Conservation (phyloP, 2,888 invertebrate species). For the Athrips mouffetella region DNA sequence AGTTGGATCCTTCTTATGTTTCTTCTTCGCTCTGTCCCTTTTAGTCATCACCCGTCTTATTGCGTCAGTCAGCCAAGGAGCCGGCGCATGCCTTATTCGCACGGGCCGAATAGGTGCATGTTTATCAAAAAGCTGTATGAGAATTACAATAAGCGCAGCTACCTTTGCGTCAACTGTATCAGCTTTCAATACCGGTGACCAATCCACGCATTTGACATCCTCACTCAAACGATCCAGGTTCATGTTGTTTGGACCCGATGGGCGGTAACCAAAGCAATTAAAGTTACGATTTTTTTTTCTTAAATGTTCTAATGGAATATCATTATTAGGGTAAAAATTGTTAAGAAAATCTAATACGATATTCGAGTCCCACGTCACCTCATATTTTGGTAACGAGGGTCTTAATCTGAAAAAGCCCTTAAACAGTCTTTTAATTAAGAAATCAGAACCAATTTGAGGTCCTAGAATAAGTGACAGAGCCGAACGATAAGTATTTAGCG, state of each 20-base stretch:
- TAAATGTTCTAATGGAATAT: conserved; percentile 8
- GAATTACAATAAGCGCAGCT: too few relatives aligned
- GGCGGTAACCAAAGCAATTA: conserved; percentile 12
- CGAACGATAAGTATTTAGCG: conserved; percentile 11
- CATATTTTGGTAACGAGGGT: conserved; percentile 13
- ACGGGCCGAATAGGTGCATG: too few relatives aligned
- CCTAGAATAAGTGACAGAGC: conserved; percentile 9
- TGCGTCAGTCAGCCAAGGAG: too few relatives aligned
- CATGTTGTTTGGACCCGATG: conserved; percentile 14
- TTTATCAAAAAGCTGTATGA: too few relatives aligned
- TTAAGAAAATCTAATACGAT: conserved; percentile 7
- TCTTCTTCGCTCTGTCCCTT: too few relatives aligned
- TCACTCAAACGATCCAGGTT: too few relatives aligned
- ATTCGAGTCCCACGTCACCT: conserved; percentile 9
- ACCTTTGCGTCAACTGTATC: too few relatives aligned
- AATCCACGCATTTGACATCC: too few relatives aligned
- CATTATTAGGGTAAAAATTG: conserved; percentile 7
- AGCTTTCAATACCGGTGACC: too few relatives aligned
- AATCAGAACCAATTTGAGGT: neutral
- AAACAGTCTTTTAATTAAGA: conserved; percentile 13
- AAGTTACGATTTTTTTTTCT: conserved; percentile 3
- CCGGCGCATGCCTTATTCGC: too few relatives aligned
- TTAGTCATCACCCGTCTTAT: too few relatives aligned
- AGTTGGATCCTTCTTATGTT: too few relatives aligned
- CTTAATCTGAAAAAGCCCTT: conserved; percentile 15